These are phyloP conservation scores for Paracyclopina nana DNA, from an alignment of 1,140 invertebrate species.

Conservation along the genomic window DNA sequence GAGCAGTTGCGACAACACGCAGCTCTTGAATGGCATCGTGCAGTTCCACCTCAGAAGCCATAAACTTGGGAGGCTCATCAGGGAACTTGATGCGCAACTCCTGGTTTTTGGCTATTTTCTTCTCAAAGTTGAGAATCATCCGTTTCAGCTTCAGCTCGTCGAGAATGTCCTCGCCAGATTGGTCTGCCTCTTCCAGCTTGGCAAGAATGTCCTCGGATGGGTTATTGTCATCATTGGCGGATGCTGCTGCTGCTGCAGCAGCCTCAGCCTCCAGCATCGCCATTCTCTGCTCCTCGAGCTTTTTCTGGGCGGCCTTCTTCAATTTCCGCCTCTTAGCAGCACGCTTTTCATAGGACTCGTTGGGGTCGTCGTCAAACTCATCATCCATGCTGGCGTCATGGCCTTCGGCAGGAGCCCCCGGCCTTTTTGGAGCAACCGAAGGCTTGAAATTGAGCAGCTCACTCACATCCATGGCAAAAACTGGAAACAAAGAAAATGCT, in stretches of 20 bases:
- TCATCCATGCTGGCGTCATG: background rate
- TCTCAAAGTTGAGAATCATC: conserved; percentile 78
- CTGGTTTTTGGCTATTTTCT: conserved; percentile 77
- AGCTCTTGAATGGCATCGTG: conserved; percentile 81
- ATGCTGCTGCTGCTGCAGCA: background rate
- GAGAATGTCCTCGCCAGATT: conserved; percentile 37
- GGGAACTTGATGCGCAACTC: conserved; percentile 98
- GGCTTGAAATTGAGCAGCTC: conserved; percentile 1
- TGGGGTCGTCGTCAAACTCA: background rate
- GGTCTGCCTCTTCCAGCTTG: background rate
- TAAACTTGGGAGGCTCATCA: conserved; percentile 87
- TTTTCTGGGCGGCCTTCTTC: background rate
- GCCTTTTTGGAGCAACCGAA: background rate
- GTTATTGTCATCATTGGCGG: background rate
- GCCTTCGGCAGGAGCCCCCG: background rate
- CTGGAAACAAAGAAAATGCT: background rate
- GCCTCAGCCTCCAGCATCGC: conserved; percentile 3
- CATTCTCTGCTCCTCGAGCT: background rate
- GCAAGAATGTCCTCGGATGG: background rate
- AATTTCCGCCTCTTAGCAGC: background rate
- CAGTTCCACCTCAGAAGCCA: conserved; percentile 94
- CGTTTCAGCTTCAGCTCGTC: conserved; percentile 73
- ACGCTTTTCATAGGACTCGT: conserved; percentile 1
- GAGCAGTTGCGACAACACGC: conserved; percentile 79
- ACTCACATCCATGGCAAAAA: background rate